Conservation (phyloP, 1,140 invertebrate species). For the Conopomorpha cramerella region DNA sequence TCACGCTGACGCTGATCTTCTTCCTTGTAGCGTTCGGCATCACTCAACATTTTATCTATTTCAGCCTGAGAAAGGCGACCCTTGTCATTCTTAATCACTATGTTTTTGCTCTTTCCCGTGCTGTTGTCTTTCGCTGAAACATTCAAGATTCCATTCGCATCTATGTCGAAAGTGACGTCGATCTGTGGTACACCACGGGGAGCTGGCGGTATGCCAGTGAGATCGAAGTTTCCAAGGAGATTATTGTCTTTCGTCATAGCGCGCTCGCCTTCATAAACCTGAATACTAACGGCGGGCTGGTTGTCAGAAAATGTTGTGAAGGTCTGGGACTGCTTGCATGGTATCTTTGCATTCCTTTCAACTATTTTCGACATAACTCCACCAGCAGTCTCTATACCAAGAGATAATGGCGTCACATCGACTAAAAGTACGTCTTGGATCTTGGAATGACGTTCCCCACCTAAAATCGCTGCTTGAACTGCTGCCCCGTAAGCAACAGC, state of each 20-base stretch:
- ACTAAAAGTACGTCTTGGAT: conserved; percentile 74
- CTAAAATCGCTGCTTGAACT: conserved; percentile 72
- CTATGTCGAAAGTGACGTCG: too few relatives aligned
- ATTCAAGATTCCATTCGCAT: conserved; percentile 75
- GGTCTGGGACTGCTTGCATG: conserved; percentile 65
- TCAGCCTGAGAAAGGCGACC: conserved; percentile 84
- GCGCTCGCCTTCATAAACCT: conserved; percentile 76
- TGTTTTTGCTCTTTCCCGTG: conserved; percentile 71
- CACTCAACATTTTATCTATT: conserved; percentile 83
- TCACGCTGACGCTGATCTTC: conserved; percentile 67
- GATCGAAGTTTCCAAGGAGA: conserved; percentile 74
- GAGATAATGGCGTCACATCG: conserved; percentile 67
- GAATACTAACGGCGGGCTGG: conserved; percentile 71
- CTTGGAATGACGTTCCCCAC: conserved; percentile 65
- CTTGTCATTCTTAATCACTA: conserved; percentile 88
- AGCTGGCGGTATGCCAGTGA: too few relatives aligned
- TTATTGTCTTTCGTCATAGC: conserved; percentile 79
- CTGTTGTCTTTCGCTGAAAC: conserved; percentile 76
- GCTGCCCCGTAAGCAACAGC: conserved; percentile 68
- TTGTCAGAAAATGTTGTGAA: conserved; percentile 64
- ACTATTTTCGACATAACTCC: conserved; percentile 65
- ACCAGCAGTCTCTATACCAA: conserved; percentile 67
- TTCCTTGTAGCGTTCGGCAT: conserved; percentile 67
- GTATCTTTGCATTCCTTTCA: conserved; percentile 66
- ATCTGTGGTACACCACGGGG: conserved; percentile 51